phyloP scores from a whole-genome alignment of 2,797 vertebrate species.

The Zalophus californianus region DNA sequence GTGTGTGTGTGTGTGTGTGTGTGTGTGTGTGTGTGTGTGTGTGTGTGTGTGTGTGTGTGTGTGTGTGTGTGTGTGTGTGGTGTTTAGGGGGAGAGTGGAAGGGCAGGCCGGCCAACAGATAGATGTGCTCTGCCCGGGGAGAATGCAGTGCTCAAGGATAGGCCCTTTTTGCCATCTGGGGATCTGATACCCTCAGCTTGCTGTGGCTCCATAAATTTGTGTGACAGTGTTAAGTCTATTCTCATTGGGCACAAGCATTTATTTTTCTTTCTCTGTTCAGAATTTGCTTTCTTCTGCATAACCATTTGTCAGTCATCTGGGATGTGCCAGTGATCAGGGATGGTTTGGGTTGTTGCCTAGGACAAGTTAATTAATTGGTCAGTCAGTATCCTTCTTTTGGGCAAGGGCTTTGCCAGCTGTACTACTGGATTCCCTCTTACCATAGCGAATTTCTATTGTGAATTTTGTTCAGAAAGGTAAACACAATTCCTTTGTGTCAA shows the following conservation, averaged over 20 bases:
- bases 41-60: not conserved
- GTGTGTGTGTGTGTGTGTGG: not conserved
- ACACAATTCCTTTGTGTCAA: not conserved
- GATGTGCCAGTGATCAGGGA: constrained; percentile 30
- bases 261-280: constrained; percentile 61
- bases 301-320: constrained; percentile 47
- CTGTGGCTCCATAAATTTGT: not conserved
- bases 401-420: constrained; percentile 35
- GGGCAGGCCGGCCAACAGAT: not conserved
- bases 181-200: not conserved
- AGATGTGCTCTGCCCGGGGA: not conserved
- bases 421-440: not conserved
- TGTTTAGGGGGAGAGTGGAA: not conserved
- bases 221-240: constrained; percentile 34
- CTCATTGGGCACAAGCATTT: not conserved
- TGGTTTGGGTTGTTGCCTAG: constrained; percentile 52
- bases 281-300: constrained; percentile 50
- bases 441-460: not conserved
- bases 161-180: not conserved
- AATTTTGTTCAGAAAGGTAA: constrained; percentile 58
- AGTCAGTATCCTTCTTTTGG: constrained; percentile 45
- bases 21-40: too few relatives aligned
- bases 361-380: constrained; percentile 66
- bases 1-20: not conserved
- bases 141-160: constrained; percentile 26